Evolutionary conservation across 2,888 invertebrate genomes (phyloP).

Genomic region (Microplitis manilae): DNA sequence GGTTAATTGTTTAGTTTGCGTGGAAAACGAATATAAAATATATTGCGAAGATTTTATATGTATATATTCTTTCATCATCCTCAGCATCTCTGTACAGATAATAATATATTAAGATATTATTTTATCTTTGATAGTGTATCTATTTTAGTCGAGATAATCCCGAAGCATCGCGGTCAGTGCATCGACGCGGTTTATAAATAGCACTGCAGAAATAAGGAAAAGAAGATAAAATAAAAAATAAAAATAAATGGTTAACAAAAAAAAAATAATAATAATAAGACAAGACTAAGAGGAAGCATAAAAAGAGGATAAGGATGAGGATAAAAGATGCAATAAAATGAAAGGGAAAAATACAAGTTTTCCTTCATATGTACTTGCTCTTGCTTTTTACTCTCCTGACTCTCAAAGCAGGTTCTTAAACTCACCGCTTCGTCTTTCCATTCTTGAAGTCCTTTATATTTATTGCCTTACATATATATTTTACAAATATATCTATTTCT

Average conservation of each 20-base stretch:
- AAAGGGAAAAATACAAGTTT: conserved; percentile 15
- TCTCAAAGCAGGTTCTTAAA: conserved; percentile 17
- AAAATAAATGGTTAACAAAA: not conserved
- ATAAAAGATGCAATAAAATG: conserved; percentile 12
- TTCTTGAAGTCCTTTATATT: not conserved
- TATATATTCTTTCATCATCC: not conserved
- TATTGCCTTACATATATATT: not conserved
- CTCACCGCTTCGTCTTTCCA: conserved; percentile 6
- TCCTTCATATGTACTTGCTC: conserved; percentile 16
- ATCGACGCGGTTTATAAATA: conserved; percentile 17
- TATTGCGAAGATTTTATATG: not conserved
- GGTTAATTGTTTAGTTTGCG: not conserved
- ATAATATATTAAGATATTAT: not conserved
- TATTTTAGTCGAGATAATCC: conserved; percentile 10
- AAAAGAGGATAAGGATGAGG: not conserved
- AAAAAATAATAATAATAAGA: not conserved
- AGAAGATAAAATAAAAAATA: not conserved
- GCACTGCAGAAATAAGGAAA: not conserved
- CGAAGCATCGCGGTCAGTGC: conserved; percentile 8
- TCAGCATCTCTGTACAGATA: not conserved
- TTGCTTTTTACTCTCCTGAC: conserved; percentile 10
- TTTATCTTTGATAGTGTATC: conserved; percentile 7
- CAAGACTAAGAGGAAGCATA: not conserved
- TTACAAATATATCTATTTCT: not conserved
- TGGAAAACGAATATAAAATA: not conserved